Evolutionary conservation across 1,140 invertebrate genomes (phyloP).

Genomic region (Andricus grossulariae): DNA sequence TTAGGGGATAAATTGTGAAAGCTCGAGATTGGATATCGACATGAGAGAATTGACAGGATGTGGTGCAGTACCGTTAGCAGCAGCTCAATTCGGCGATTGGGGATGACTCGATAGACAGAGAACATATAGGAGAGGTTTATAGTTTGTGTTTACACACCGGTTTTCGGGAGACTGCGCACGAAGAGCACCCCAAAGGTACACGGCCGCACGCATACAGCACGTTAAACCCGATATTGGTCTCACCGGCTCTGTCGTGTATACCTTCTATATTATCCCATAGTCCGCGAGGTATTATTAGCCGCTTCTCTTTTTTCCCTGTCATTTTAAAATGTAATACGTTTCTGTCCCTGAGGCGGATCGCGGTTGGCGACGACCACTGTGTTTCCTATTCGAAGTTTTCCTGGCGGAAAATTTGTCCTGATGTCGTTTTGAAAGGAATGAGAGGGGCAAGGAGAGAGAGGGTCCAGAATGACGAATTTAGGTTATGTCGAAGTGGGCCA

Average conservation of each 20-base stretch:
- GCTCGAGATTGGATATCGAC: conserved; percentile 28
- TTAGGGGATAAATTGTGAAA: conserved; percentile 18
- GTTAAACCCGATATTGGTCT: conserved; percentile 27
- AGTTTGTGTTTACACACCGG: conserved; percentile 30
- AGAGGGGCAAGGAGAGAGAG: background rate
- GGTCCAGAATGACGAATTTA: conserved; percentile 48
- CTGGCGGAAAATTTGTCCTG: conserved; percentile 59
- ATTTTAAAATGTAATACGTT: conserved; percentile 59
- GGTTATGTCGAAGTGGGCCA: conserved; percentile 38
- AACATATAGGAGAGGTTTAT: conserved; percentile 12
- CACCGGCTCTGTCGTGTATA: conserved; percentile 16
- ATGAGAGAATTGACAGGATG: conserved; percentile 30
- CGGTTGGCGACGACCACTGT: conserved; percentile 46
- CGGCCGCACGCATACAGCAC: conserved; percentile 9
- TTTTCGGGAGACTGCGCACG: conserved; percentile 31
- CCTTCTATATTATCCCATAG: conserved; percentile 37
- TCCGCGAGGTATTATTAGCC: conserved; percentile 55
- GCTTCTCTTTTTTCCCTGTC: conserved; percentile 43
- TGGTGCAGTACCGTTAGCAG: conserved; percentile 24
- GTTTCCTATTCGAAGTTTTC: conserved; percentile 53
- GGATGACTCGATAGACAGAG: conserved; percentile 24
- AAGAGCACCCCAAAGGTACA: conserved; percentile 30
- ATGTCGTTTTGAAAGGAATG: conserved; percentile 44
- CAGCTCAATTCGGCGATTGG: conserved; percentile 17
- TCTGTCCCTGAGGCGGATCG: conserved; percentile 51